Conservation (phyloP, 2,113 vertebrate species). For the Crypturellus undulatus region DNA sequence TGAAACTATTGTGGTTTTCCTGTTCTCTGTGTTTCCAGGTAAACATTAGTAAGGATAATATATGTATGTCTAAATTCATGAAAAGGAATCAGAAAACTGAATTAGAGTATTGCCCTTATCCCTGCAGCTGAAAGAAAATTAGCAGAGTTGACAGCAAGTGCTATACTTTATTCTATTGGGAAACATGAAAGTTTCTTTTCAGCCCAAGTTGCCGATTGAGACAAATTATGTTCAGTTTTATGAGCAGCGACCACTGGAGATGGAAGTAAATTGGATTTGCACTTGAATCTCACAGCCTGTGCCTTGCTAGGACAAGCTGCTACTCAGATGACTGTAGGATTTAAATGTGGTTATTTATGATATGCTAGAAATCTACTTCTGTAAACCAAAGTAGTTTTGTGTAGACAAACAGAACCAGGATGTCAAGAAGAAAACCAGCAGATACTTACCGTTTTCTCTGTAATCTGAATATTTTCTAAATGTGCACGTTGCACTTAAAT, state of each 20-base stretch:
- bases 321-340: background rate
- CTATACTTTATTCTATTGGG: background rate
- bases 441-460: background rate
- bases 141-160: background rate
- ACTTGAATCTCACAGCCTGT: constrained; percentile 29
- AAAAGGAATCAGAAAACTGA: background rate
- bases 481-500: too few species aligned
- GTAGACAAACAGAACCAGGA: background rate
- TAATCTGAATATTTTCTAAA: background rate
- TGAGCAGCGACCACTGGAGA: constrained; percentile 45
- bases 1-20: background rate
- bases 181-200: constrained; percentile 36
- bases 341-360: constrained; percentile 40
- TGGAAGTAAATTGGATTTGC: constrained; percentile 60
- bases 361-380: constrained; percentile 11
- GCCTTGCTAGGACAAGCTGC: constrained; percentile 25
- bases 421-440: background rate
- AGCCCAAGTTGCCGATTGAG: constrained; percentile 3
- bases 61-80: background rate
- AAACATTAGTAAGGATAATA: background rate
- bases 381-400: constrained; percentile 3
- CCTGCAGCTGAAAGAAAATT: background rate
- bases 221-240: constrained; percentile 59
- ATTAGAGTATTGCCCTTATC: background rate
- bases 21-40: rapidly evolving